Percentiles rank a stretch among this genome's conserved stretches.
These are phyloP conservation scores for Oplegnathus fasciatus DNA, from an alignment of 2,113 vertebrate genomes.

Conservation along the genomic window DNA sequence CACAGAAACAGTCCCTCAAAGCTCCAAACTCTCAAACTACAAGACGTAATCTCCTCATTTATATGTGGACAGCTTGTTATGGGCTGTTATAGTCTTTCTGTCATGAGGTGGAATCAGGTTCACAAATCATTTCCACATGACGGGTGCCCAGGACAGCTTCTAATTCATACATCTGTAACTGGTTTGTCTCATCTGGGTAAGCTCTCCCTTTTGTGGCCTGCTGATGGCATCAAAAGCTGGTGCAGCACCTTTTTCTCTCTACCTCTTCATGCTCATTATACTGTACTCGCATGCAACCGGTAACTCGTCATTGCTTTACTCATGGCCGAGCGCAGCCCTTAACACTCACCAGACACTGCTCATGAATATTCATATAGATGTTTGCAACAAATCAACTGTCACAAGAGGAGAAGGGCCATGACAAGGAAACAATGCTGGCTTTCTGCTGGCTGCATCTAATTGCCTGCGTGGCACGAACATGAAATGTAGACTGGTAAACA, in stretches of 20 bases:
- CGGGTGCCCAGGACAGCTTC: conserved; percentile 6
- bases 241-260: neutral
- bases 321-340: neutral
- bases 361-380: conserved; percentile 28
- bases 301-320: neutral
- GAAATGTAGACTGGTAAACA: neutral
- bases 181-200: conserved; percentile 51
- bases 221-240: neutral
- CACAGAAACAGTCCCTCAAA: conserved; percentile 4
- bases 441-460: conserved; percentile 5
- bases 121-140: conserved; percentile 78
- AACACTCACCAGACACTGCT: conserved; percentile 19
- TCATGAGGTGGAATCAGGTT: conserved; percentile 47
- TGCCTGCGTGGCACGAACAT: neutral
- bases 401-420: conserved; percentile 2
- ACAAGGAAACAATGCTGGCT: conserved; percentile 5
- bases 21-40: neutral
- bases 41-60: conserved; percentile 25
- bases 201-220: conserved; percentile 34
- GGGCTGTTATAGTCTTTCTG: conserved; percentile 40
- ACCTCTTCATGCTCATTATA: neutral
- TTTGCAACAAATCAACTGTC: conserved; percentile 11
- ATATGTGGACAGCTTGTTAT: conserved; percentile 31
- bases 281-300: conserved; percentile 20
- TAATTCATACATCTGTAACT: conserved; percentile 66